Conservation (phyloP, 2,888 invertebrate genomes). For the Xylophagus ater region DNA sequence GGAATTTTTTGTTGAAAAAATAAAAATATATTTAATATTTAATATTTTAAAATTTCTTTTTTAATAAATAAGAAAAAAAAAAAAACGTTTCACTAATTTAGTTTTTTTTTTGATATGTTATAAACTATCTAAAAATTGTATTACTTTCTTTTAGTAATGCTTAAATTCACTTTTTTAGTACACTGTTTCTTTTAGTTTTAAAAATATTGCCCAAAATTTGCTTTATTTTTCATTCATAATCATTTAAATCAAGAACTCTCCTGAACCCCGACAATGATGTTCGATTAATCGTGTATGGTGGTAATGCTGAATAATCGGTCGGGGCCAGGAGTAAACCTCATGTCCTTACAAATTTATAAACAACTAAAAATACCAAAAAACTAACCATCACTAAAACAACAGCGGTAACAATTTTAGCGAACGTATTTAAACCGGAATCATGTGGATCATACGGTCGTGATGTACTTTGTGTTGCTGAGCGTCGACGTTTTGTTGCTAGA, state of each 20-base stretch:
- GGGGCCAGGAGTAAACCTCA: constrained; percentile 67
- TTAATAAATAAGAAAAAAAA: no score
- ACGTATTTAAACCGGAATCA: constrained; percentile 56
- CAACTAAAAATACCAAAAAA: constrained; percentile 59
- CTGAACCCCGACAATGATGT: constrained; percentile 38
- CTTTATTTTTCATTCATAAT: constrained; percentile 3
- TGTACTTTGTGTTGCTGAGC: constrained; percentile 43
- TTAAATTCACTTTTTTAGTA: no score
- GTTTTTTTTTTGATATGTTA: no score
- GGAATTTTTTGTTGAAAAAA: no score
- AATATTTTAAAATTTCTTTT: no score
- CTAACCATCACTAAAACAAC: constrained; percentile 56
- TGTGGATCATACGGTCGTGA: constrained; percentile 48
- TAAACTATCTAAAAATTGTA: no score
- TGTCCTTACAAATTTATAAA: constrained; percentile 63
- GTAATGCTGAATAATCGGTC: constrained; percentile 24
- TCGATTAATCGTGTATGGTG: constrained; percentile 20
- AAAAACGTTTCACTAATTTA: no score
- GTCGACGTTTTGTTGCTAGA: constrained; percentile 49
- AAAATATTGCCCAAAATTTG: background rate
- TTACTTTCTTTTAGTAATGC: no score
- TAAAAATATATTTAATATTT: no score
- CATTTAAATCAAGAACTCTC: constrained; percentile 31
- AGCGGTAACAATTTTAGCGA: constrained; percentile 60
- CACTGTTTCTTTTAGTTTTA: no score